A percentile compares a stretch with the other conserved stretches of the same genome.
These are phyloP conservation scores for Scopus umbretta DNA, from an alignment of 2,113 vertebrate species.

Conservation along the genomic window DNA sequence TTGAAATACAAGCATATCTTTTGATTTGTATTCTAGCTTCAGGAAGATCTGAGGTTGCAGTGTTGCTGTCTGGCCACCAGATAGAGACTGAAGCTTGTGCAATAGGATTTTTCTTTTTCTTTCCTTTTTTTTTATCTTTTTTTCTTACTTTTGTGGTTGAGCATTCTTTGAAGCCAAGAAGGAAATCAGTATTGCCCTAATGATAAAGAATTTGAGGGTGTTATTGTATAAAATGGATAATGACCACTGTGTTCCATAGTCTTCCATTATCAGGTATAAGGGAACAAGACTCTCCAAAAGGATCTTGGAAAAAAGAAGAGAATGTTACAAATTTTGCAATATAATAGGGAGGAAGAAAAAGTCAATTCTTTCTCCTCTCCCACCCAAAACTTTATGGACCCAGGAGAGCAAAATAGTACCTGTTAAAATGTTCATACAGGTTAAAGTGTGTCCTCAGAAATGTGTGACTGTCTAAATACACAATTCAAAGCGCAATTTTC, in stretches of 20 bases:
- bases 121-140: too few relatives aligned
- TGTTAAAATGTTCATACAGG: neutral
- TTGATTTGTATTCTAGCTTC: neutral
- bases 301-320: neutral
- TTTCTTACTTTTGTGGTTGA: neutral
- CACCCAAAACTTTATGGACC: neutral
- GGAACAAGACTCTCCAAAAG: neutral
- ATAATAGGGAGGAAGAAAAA: neutral
- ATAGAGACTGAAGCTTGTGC: constrained; percentile 51
- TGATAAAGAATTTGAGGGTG: neutral
- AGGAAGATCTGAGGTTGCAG: neutral
- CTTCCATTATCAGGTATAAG: neutral
- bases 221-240: neutral
- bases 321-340: neutral
- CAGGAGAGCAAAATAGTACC: neutral
- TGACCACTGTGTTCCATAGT: neutral
- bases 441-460: neutral
- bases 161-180: neutral
- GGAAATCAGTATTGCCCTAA: neutral
- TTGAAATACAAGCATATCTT: neutral
- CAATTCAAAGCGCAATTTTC: neutral
- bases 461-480: neutral
- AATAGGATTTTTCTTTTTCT: neutral
- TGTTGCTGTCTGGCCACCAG: constrained; percentile 45
- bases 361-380: neutral